A percentile compares a stretch with the other conserved stretches of the same genome.
These are phyloP conservation scores for Lycaon pictus DNA, from an alignment of 2,113 vertebrate species.

Conservation along the genomic window DNA sequence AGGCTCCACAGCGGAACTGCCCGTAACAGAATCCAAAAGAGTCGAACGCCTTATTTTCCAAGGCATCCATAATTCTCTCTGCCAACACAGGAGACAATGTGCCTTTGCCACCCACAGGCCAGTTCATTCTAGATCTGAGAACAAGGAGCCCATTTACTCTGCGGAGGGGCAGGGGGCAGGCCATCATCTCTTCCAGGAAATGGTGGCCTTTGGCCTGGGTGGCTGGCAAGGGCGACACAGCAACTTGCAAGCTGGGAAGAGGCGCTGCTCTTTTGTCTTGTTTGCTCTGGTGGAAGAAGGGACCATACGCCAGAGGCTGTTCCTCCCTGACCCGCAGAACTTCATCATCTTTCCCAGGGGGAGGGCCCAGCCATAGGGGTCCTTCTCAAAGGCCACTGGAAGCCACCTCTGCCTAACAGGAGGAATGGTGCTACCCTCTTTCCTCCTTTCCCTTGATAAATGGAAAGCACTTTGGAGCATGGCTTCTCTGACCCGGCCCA, in stretches of 20 bases:
- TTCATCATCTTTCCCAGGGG: not conserved
- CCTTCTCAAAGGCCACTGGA: not conserved
- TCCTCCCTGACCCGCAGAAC: not conserved
- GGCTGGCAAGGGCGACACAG: slow-evolving; percentile 1
- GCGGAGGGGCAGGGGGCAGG: not conserved
- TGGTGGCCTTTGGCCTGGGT: slow-evolving; percentile 47
- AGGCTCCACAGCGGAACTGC: not conserved
- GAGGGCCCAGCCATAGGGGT: not conserved
- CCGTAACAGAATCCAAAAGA: not conserved
- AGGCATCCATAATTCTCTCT: not conserved
- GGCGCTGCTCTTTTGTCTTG: not conserved
- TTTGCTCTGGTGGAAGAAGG: not conserved
- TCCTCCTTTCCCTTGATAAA: too few species aligned
- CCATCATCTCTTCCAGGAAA: slow-evolving; percentile 39
- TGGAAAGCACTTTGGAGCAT: accelerated
- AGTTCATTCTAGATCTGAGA: slow-evolving; percentile 47
- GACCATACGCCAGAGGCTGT: accelerated
- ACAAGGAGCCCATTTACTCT: slow-evolving; percentile 70
- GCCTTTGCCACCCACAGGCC: slow-evolving; percentile 56
- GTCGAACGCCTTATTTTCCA: not conserved
- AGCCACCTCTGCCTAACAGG: accelerated
- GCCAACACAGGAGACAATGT: slow-evolving; percentile 33
- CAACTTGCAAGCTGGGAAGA: not conserved
- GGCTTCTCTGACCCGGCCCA: not conserved
- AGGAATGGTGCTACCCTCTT: accelerated